These are phyloP conservation scores for Sapajus apella DNA, from an alignment of 2,113 vertebrate species.

Conservation along the genomic window DNA sequence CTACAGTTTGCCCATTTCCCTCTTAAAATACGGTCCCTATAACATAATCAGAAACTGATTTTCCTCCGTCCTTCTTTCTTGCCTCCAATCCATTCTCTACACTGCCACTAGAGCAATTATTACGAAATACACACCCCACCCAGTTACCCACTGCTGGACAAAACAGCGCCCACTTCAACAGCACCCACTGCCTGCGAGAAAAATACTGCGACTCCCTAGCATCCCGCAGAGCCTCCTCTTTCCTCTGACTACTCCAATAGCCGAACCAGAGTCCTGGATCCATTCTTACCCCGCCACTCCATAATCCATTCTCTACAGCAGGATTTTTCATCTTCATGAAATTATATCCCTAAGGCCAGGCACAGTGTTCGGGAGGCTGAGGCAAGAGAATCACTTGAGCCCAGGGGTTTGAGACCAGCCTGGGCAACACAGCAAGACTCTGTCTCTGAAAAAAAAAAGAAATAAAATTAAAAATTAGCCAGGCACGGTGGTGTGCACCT, in stretches of 20 bases:
- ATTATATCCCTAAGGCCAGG: too few species aligned
- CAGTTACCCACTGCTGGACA: background rate
- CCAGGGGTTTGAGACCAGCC: too few species aligned
- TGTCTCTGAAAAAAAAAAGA: too few species aligned
- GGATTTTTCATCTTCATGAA: background rate
- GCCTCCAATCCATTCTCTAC: background rate
- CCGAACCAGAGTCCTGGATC: background rate
- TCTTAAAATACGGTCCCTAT: background rate
- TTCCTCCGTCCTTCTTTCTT: background rate
- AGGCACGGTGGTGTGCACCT: too few species aligned
- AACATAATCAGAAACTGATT: background rate
- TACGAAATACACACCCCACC: background rate
- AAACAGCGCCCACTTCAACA: background rate
- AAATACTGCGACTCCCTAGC: background rate
- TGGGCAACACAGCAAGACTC: too few species aligned
- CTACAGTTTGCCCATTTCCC: background rate
- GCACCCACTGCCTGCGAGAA: background rate
- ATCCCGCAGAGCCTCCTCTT: background rate
- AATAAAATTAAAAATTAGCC: too few species aligned
- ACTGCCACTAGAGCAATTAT: background rate
- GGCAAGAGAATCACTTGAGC: too few species aligned
- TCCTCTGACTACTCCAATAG: background rate
- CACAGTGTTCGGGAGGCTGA: too few species aligned
- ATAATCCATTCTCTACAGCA: background rate
- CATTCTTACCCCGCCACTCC: background rate